Evolutionary conservation across 2,888 invertebrate species (phyloP).

Genomic region (Sceliomorpha sp.): DNA sequence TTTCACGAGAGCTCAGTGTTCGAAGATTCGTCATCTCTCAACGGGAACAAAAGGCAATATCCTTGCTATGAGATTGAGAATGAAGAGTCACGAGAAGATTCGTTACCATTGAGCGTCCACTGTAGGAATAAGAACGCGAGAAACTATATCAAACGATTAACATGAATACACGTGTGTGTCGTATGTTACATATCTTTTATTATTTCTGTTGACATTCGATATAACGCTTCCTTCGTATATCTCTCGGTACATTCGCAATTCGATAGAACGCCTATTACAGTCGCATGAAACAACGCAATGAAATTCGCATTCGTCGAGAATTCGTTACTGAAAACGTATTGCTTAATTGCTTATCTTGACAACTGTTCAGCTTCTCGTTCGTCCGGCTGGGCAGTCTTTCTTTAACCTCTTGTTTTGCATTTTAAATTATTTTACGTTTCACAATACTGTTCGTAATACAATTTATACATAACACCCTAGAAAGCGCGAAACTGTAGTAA

Average conservation of each 20-base stretch:
- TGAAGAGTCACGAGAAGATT: constrained; percentile 12
- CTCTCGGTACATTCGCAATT: no score
- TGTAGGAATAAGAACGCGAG: constrained; percentile 47
- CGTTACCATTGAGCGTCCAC: constrained; percentile 54
- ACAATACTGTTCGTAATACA: constrained; percentile 79
- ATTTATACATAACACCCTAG: constrained; percentile 62
- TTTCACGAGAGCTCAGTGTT: no score
- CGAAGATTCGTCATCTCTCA: no score
- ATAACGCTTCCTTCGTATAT: no score
- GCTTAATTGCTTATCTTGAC: no score
- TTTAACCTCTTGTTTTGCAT: constrained; percentile 32
- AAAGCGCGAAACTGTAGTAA: constrained; percentile 59
- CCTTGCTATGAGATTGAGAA: no score
- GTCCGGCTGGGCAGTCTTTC: constrained; percentile 72
- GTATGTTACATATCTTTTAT: no score
- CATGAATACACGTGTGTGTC: no score
- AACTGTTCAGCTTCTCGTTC: constrained; percentile 48
- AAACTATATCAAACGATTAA: no score
- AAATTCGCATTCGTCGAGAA: constrained; percentile 14
- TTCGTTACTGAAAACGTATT: constrained; percentile 27
- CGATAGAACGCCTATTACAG: not conserved
- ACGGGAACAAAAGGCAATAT: no score
- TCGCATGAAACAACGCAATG: not conserved
- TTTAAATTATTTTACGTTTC: constrained; percentile 68
- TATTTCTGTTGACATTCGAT: no score